Percentiles rank a stretch among this genome's conserved stretches.
phyloP scores from a whole-genome alignment of 1,140 invertebrate species.

The Rhizoglyphus robini region DNA sequence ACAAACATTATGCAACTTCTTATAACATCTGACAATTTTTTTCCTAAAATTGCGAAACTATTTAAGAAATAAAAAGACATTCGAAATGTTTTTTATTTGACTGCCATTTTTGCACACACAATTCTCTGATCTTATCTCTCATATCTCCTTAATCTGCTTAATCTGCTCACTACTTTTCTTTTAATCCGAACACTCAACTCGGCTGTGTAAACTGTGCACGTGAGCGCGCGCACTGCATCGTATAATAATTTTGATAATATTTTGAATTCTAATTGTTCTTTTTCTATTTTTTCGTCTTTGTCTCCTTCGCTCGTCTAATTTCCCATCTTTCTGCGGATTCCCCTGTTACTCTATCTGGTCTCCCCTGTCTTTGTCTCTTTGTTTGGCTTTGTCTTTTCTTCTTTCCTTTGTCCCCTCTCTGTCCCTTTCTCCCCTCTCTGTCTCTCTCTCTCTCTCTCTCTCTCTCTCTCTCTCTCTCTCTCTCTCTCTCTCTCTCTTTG shows the following conservation, averaged over 20 bases:
- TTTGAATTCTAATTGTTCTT: too few species aligned
- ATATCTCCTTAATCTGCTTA: neutral
- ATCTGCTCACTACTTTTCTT: neutral
- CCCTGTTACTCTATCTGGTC: neutral
- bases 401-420: neutral
- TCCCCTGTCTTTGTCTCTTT: neutral
- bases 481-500: neutral
- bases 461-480: neutral
- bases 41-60: too few species aligned
- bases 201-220: too few species aligned
- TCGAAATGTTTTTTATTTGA: too few species aligned
- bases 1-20: too few species aligned
- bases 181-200: neutral
- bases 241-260: too few species aligned
- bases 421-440: neutral
- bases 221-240: too few species aligned
- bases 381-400: neutral
- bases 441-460: neutral
- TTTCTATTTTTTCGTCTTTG: too few species aligned
- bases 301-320: neutral
- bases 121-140: neutral
- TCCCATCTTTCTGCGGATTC: neutral
- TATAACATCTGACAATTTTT: too few species aligned
- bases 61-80: too few species aligned
- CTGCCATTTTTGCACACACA: too few species aligned